phyloP scores from a whole-genome alignment of 2,888 invertebrate species.

The Diploptera punctata region DNA sequence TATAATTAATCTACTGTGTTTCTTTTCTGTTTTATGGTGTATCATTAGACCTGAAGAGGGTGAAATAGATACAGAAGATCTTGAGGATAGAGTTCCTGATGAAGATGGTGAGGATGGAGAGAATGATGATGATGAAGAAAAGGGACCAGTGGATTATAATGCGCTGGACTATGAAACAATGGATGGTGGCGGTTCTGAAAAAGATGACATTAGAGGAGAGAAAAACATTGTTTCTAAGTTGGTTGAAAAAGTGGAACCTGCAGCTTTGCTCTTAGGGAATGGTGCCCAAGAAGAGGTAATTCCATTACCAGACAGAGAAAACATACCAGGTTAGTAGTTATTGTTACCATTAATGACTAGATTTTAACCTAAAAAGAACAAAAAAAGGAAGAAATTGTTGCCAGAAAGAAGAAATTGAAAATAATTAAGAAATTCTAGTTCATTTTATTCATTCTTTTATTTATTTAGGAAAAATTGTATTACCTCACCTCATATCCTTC shows the following conservation, averaged over 20 bases:
- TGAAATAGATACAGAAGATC: slow-evolving; percentile 59
- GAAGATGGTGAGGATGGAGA: background rate
- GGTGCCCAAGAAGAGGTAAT: background rate
- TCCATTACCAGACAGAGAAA: background rate
- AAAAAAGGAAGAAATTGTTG: too few relatives aligned
- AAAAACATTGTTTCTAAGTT: background rate
- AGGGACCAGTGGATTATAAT: slow-evolving; percentile 67
- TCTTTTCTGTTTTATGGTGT: too few relatives aligned
- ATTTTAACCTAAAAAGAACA: too few relatives aligned
- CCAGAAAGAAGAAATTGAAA: too few relatives aligned
- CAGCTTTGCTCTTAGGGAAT: too few relatives aligned
- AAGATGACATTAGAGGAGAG: slow-evolving; percentile 34
- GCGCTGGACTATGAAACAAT: slow-evolving; percentile 72
- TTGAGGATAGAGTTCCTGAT: slow-evolving; percentile 3
- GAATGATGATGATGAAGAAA: slow-evolving; percentile 41
- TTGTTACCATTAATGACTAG: too few relatives aligned
- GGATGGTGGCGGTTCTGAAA: slow-evolving; percentile 43
- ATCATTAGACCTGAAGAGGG: slow-evolving; percentile 52
- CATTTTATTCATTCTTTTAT: too few relatives aligned
- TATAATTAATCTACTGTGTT: too few relatives aligned
- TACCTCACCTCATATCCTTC: too few relatives aligned
- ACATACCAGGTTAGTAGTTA: background rate
- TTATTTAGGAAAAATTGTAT: too few relatives aligned
- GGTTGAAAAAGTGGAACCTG: background rate
- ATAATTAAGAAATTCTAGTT: too few relatives aligned